Conservation (phyloP, 2,113 vertebrate genomes). For the Ranitomeya variabilis region DNA sequence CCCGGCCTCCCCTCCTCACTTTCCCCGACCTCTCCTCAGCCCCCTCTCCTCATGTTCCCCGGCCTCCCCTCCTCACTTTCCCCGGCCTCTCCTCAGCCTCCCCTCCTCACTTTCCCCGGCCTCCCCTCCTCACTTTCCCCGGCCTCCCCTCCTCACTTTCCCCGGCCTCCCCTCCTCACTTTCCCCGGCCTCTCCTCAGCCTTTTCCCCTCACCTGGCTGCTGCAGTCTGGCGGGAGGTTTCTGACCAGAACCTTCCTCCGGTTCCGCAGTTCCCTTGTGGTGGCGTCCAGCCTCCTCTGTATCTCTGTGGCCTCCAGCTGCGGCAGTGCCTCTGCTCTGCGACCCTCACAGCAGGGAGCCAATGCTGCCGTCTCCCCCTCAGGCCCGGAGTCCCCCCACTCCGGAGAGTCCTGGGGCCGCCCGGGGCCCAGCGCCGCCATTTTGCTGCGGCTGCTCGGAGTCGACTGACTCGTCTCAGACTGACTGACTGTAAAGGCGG, state of each 20-base stretch:
- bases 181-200: too few relatives aligned
- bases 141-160: too few relatives aligned
- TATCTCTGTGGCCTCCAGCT: constrained; percentile 76
- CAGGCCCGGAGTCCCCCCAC: constrained; percentile 45
- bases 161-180: too few relatives aligned
- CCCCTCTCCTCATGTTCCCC: too few relatives aligned
- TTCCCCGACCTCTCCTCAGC: too few relatives aligned
- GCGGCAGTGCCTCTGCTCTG: background rate
- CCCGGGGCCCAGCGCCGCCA: constrained; percentile 57
- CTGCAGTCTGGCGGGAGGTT: constrained; percentile 88
- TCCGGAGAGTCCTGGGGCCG: constrained; percentile 44
- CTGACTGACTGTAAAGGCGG: background rate
- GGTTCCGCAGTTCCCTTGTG: constrained; percentile 88
- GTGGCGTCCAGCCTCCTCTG: constrained; percentile 82
- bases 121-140: too few relatives aligned
- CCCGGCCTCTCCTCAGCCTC: too few relatives aligned
- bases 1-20: too few relatives aligned
- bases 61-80: too few relatives aligned
- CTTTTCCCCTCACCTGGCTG: constrained; percentile 79
- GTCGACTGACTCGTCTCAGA: too few relatives aligned
- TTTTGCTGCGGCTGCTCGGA: constrained; percentile 45
- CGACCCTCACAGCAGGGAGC: background rate
- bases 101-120: too few relatives aligned
- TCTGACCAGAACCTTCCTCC: constrained; percentile 91
- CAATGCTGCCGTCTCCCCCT: background rate